Percentiles rank a stretch among this genome's conserved stretches.
These are phyloP conservation scores for Magallana angulata DNA, from an alignment of 1,140 invertebrate genomes.

Conservation along the genomic window DNA sequence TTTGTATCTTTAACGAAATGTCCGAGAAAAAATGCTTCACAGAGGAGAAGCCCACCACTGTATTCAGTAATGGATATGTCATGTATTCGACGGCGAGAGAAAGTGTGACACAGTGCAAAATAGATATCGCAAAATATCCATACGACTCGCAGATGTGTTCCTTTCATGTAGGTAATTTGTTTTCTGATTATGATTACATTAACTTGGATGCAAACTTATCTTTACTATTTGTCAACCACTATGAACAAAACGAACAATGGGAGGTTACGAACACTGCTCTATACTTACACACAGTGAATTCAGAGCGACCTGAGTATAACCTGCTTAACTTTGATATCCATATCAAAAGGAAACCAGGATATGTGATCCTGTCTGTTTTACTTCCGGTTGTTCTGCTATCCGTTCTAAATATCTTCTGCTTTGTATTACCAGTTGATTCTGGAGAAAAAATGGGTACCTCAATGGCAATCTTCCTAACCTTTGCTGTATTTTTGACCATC, in stretches of 20 bases:
- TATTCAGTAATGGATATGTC: neutral
- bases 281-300: too few species aligned
- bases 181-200: neutral
- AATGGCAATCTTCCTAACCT: slow-evolving; percentile 56
- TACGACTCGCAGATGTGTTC: slow-evolving; percentile 43
- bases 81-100: neutral
- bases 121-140: slow-evolving; percentile 40
- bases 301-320: too few species aligned
- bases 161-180: slow-evolving; percentile 32
- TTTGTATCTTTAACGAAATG: neutral
- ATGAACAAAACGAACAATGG: slow-evolving; percentile 37
- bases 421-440: slow-evolving; percentile 53
- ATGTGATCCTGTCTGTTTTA: slow-evolving; percentile 47
- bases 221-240: neutral
- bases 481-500: slow-evolving; percentile 56
- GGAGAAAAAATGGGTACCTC: slow-evolving; percentile 57
- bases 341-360: slow-evolving; percentile 41
- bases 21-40: neutral
- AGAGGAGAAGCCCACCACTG: neutral
- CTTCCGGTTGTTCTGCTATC: slow-evolving; percentile 53
- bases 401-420: slow-evolving; percentile 50
- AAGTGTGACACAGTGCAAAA: neutral
- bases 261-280: slow-evolving; percentile 5
- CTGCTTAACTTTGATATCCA: neutral
- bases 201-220: neutral